These are phyloP conservation scores for Callospermophilus lateralis DNA, from an alignment of 2,113 vertebrate species.

Conservation along the genomic window DNA sequence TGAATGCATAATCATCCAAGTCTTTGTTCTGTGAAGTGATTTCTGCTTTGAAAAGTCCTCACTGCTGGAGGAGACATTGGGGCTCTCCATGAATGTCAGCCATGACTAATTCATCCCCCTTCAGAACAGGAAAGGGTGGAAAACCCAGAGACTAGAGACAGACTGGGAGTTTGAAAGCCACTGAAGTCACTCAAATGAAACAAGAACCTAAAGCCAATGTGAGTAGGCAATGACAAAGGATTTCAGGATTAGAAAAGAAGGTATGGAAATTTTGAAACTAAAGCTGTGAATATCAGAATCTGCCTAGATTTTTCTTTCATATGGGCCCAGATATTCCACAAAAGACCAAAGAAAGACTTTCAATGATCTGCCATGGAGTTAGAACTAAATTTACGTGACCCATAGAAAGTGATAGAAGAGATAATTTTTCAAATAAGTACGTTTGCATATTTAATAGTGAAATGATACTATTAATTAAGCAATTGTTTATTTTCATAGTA, in stretches of 20 bases:
- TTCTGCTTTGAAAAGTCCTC: not conserved
- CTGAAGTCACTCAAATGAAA: not conserved
- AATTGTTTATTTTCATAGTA: not conserved
- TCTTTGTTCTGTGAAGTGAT: not conserved
- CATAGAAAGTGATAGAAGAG: not conserved
- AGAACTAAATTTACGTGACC: not conserved
- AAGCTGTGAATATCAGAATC: not conserved
- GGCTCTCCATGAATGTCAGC: not conserved
- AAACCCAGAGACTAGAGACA: not conserved
- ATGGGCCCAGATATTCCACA: not conserved
- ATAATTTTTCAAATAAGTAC: not conserved
- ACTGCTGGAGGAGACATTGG: not conserved
- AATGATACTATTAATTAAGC: not conserved
- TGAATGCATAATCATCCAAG: not conserved
- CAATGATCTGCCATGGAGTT: not conserved
- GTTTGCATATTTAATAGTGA: not conserved
- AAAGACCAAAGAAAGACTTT: not conserved
- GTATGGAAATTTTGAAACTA: not conserved
- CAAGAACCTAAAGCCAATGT: not conserved
- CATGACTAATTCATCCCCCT: not conserved
- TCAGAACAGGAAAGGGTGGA: not conserved
- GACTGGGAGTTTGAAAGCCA: not conserved
- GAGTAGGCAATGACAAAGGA: not conserved
- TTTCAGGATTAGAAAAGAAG: not conserved
- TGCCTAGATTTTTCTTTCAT: not conserved